These are phyloP conservation scores for Lasioglossum villosulum DNA, from an alignment of 2,888 invertebrate species.

Conservation along the genomic window DNA sequence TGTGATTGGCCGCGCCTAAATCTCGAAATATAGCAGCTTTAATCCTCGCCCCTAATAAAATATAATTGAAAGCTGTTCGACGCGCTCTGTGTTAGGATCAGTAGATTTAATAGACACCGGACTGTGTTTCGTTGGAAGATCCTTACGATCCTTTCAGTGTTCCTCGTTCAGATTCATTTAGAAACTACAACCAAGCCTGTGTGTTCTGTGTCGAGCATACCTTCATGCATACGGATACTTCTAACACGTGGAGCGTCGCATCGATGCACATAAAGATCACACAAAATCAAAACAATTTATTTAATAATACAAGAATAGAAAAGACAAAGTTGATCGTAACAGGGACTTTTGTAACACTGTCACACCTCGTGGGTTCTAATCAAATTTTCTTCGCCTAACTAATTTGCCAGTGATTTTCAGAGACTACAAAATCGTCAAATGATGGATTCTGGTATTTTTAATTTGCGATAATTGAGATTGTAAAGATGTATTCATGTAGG, in stretches of 20 bases:
- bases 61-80: conserved; percentile 39
- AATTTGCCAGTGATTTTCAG: too few species aligned
- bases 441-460: too few species aligned
- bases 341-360: not conserved
- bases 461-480: too few species aligned
- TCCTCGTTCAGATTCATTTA: not conserved
- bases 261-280: not conserved
- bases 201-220: not conserved
- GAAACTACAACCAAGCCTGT: not conserved
- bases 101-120: conserved; percentile 20
- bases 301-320: not conserved
- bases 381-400: too few species aligned
- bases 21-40: conserved; percentile 62
- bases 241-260: not conserved
- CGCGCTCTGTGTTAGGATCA: not conserved
- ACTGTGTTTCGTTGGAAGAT: not conserved
- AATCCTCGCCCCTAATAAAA: conserved; percentile 28
- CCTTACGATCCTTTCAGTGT: not conserved
- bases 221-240: not conserved
- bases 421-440: too few species aligned
- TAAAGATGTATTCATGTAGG: too few species aligned
- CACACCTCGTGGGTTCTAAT: too few species aligned
- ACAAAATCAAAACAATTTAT: not conserved
- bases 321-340: not conserved
- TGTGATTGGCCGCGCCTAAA: conserved; percentile 71